Evolutionary conservation across 2,113 vertebrate species (phyloP).

Genomic region (Lota lota): DNA sequence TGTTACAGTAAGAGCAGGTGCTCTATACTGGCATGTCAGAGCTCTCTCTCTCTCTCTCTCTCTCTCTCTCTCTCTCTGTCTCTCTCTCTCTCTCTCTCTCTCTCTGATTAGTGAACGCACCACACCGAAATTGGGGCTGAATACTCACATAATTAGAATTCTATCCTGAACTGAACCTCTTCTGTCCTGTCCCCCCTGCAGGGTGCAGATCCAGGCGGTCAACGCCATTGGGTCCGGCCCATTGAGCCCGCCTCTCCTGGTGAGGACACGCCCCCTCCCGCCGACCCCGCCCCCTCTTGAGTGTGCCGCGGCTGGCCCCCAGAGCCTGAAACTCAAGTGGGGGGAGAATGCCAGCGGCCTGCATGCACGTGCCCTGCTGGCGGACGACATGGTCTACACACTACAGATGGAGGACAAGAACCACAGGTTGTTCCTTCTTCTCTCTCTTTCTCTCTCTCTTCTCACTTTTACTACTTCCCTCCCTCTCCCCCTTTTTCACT

Average conservation of each 20-base stretch:
- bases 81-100: no score
- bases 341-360: conserved; percentile 80
- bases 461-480: no score
- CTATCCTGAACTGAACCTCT: no score
- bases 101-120: no score
- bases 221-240: conserved; percentile 90
- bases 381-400: conserved; percentile 84
- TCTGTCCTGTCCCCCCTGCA: conserved; percentile 1
- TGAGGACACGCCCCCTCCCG: conserved; percentile 88
- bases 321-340: conserved; percentile 98
- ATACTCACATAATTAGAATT: no score
- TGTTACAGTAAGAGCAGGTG: no score
- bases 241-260: conserved; percentile 81
- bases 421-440: conserved; percentile 76
- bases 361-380: conserved; percentile 71
- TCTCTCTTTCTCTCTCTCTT: neutral
- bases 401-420: conserved; percentile 94
- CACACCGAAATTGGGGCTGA: no score
- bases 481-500: no score
- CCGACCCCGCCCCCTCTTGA: conserved; percentile 90
- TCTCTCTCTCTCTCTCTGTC: no score
- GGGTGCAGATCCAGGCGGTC: conserved; percentile 90
- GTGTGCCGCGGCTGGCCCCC: conserved; percentile 89
- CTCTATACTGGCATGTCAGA: neutral
- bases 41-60: neutral